Percentiles rank a stretch among this genome's conserved stretches.
phyloP scores from a whole-genome alignment of 1,140 invertebrate species.

The Bombus sibiricus region DNA sequence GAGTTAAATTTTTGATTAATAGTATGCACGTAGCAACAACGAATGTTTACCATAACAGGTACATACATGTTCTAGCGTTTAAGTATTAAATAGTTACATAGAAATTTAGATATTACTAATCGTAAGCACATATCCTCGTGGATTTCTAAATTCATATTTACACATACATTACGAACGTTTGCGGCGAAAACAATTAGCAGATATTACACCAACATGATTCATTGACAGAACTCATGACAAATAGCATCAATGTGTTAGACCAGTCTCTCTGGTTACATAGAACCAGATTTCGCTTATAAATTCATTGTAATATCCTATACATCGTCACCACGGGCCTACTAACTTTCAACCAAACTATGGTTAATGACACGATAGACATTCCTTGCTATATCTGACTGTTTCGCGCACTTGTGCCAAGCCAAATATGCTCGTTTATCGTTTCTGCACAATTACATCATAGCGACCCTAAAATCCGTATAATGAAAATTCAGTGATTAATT shows the following conservation, averaged over 20 bases:
- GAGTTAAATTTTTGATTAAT: no score
- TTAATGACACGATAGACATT: conserved; percentile 41
- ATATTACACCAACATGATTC: conserved; percentile 46
- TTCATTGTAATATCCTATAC: neutral
- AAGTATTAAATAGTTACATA: no score
- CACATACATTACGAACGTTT: neutral
- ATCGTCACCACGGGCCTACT: neutral
- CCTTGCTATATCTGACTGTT: conserved; percentile 28
- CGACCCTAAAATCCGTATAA: conserved; percentile 33
- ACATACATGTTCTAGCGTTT: no score
- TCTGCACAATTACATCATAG: conserved; percentile 23
- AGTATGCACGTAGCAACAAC: no score
- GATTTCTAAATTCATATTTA: neutral
- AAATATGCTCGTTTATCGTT: conserved; percentile 21
- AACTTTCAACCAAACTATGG: conserved; percentile 13
- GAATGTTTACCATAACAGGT: no score
- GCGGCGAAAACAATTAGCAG: conserved; percentile 38
- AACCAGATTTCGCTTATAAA: neutral
- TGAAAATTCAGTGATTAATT: conserved; percentile 49
- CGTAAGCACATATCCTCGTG: no score
- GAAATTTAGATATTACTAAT: no score
- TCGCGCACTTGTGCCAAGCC: conserved; percentile 24
- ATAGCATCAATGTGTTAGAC: conserved; percentile 22
- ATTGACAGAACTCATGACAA: conserved; percentile 50
- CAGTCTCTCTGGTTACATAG: neutral